Evolutionary conservation across 1,140 invertebrate genomes (phyloP).

Genomic region (Cydia amplana): DNA sequence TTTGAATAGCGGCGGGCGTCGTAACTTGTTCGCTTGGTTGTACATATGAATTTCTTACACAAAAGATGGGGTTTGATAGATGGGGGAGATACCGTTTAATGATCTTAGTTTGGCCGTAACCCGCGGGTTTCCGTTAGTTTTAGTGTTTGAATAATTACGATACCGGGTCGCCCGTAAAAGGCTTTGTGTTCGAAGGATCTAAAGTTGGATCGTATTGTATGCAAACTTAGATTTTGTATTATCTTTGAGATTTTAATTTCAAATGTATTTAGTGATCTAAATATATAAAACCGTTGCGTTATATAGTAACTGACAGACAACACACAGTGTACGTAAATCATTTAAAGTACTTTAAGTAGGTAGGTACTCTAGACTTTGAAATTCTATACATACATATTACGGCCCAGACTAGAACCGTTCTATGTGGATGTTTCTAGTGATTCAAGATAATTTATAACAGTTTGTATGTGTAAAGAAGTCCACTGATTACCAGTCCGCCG

Average conservation of each 20-base stretch:
- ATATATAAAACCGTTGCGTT: too few species aligned
- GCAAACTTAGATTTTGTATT: background rate
- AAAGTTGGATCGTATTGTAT: slow-evolving; percentile 4
- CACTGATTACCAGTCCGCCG: too few species aligned
- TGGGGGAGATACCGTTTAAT: slow-evolving; percentile 74
- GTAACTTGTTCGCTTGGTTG: slow-evolving; percentile 71
- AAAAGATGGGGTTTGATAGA: slow-evolving; percentile 74
- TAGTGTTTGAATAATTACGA: slow-evolving; percentile 36
- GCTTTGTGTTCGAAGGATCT: slow-evolving; percentile 7
- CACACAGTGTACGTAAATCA: too few species aligned
- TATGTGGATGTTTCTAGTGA: too few species aligned
- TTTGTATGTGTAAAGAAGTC: too few species aligned
- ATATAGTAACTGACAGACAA: too few species aligned
- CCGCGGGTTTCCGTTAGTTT: slow-evolving; percentile 69
- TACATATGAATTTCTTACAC: slow-evolving; percentile 72
- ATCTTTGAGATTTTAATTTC: background rate
- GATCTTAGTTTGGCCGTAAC: slow-evolving; percentile 76
- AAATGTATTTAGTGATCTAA: too few species aligned
- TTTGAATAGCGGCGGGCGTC: slow-evolving; percentile 70
- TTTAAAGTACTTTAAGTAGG: too few species aligned
- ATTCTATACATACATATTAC: too few species aligned
- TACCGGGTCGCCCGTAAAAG: slow-evolving; percentile 24
- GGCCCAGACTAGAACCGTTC: too few species aligned
- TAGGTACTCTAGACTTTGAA: too few species aligned
- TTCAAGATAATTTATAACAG: too few species aligned